These are phyloP conservation scores for Paracentrotus lividus DNA, from an alignment of 53 echinoderm and acorn worm species.

Conservation along the genomic window DNA sequence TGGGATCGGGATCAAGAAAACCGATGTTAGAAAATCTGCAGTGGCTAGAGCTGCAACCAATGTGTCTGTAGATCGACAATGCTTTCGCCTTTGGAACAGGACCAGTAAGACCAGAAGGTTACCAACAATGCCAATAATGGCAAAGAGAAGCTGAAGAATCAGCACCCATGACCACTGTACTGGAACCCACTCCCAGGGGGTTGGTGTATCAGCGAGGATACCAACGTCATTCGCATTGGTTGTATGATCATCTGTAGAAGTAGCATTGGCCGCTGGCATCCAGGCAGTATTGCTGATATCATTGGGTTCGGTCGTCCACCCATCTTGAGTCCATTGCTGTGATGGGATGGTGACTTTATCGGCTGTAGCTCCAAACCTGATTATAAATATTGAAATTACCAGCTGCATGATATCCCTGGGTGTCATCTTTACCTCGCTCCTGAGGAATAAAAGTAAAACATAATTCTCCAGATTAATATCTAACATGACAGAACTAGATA, in stretches of 20 bases:
- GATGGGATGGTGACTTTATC: not conserved
- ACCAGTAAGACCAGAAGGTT: conserved; percentile 36
- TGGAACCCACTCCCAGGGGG: conserved; percentile 6
- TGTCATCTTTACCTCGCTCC: conserved; percentile 7
- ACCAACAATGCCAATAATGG: conserved; percentile 15
- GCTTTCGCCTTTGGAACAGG: conserved; percentile 22
- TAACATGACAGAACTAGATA: not conserved
- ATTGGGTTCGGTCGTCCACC: conserved; percentile 9
- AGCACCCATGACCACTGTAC: conserved; percentile 33
- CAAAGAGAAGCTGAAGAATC: conserved; percentile 42
- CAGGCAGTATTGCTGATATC: not conserved
- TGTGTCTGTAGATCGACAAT: conserved; percentile 41
- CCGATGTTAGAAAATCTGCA: conserved; percentile 38
- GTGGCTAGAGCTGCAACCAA: conserved; percentile 42
- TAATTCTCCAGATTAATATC: not conserved
- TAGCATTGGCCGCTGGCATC: not conserved
- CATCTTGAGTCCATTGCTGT: not conserved
- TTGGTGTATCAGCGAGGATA: not conserved
- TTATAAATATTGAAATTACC: not conserved
- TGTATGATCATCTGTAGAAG: not conserved
- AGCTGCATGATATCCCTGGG: not conserved
- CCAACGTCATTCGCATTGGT: not conserved
- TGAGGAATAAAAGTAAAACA: not conserved
- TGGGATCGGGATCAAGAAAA: conserved; percentile 46
- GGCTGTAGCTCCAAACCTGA: not conserved